Evolutionary conservation across 2,888 invertebrate species (phyloP).

Genomic region (Nyleta sp.): DNA sequence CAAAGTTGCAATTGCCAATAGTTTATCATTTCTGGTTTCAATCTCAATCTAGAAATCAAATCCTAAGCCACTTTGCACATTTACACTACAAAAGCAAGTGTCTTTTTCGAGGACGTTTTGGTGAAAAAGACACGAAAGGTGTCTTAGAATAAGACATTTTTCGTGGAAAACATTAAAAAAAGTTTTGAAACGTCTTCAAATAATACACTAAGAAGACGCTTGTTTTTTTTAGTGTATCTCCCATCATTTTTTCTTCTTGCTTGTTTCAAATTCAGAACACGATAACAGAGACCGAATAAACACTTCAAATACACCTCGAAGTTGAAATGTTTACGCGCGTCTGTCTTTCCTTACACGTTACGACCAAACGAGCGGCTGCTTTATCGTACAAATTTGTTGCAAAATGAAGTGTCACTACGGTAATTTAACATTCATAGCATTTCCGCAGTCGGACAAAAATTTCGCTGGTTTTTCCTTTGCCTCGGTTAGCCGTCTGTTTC

Average conservation of each 20-base stretch:
- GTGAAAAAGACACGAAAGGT: no score
- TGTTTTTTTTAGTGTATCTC: no score
- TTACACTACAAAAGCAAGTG: no score
- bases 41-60: background rate
- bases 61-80: no score
- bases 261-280: no score
- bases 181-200: no score
- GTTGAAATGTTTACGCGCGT: constrained; percentile 1
- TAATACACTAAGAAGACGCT: no score
- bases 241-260: no score
- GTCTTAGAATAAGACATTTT: no score
- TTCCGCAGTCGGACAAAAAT: constrained; percentile 49
- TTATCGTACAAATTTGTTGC: constrained; percentile 36
- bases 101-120: no score
- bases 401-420: constrained; percentile 46
- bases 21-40: constrained; percentile 5
- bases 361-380: constrained; percentile 18
- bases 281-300: no score
- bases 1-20: background rate
- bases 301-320: background rate
- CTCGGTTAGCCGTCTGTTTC: constrained; percentile 49
- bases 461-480: constrained; percentile 47
- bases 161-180: no score
- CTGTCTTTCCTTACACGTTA: constrained; percentile 12
- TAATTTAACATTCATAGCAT: constrained; percentile 60